Percentiles rank a stretch among this genome's conserved stretches.
phyloP scores from a whole-genome alignment of 2,888 invertebrate species.

The Sepiola atlantica region DNA sequence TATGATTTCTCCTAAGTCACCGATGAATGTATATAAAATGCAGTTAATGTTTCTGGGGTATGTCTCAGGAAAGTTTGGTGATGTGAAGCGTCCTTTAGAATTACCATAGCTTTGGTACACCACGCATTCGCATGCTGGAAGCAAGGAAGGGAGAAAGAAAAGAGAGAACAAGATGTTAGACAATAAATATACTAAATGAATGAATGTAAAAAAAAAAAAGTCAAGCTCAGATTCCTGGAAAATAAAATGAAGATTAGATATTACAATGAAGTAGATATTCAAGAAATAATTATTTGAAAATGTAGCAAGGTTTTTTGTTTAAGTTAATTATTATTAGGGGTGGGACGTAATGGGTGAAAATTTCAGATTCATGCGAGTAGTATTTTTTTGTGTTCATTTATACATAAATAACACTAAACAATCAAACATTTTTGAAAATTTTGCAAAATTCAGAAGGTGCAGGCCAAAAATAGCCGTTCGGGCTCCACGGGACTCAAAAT shows the following conservation, averaged over 20 bases:
- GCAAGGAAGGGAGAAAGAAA: neutral
- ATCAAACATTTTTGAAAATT: too few species aligned
- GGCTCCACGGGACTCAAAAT: too few species aligned
- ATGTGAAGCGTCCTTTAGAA: conserved; percentile 85
- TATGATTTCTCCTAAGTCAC: conserved; percentile 85
- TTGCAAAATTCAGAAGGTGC: too few species aligned
- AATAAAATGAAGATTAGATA: neutral
- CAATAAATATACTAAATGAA: neutral
- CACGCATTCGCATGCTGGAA: conserved; percentile 88
- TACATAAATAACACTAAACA: too few species aligned
- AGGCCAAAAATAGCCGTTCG: too few species aligned
- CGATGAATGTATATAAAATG: conserved; percentile 88
- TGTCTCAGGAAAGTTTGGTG: conserved; percentile 87
- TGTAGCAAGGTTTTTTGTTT: neutral
- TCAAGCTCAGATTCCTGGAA: neutral
- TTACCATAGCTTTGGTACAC: conserved; percentile 87
- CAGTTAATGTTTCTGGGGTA: conserved; percentile 86
- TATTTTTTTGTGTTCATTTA: too few species aligned
- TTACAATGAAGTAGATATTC: neutral
- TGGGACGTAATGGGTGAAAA: too few species aligned
- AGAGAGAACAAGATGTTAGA: neutral
- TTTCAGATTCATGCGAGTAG: too few species aligned
- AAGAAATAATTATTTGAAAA: neutral
- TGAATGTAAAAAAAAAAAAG: neutral
- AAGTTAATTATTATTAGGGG: too few species aligned